Evolutionary conservation across 2,888 invertebrate species (phyloP).

Genomic region (Nomada hirtipes): DNA sequence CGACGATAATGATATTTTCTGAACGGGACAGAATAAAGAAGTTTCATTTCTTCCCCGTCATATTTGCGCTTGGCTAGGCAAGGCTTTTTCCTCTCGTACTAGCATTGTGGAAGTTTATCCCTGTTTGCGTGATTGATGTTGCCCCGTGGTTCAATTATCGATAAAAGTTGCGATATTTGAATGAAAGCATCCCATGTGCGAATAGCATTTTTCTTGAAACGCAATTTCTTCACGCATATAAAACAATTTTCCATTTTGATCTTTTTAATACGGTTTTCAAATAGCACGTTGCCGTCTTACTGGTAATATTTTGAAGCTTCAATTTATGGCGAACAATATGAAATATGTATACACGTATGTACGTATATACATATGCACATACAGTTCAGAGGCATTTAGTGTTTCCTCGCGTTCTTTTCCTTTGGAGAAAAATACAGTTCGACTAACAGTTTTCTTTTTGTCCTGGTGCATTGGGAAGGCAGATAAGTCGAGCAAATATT

Average conservation of each 20-base stretch:
- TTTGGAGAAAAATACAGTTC: background rate
- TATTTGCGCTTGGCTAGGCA: too few species aligned
- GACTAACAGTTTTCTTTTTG: background rate
- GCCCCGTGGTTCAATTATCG: conserved; percentile 29
- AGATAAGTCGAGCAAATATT: background rate
- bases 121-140: background rate
- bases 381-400: too few species aligned
- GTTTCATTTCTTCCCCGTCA: conserved; percentile 31
- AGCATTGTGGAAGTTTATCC: too few species aligned
- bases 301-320: too few species aligned
- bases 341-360: too few species aligned
- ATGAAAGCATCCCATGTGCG: conserved; percentile 5
- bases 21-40: background rate
- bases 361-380: too few species aligned
- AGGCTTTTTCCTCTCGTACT: too few species aligned
- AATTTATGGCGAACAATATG: too few species aligned
- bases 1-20: conserved; percentile 23
- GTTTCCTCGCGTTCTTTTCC: background rate
- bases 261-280: too few species aligned
- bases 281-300: too few species aligned
- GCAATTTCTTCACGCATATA: background rate
- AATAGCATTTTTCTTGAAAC: background rate
- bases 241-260: too few species aligned
- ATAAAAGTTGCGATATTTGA: conserved; percentile 28
- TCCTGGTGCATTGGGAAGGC: background rate